Conservation (phyloP, 1,140 invertebrate species). For the Drosophila serrata region DNA sequence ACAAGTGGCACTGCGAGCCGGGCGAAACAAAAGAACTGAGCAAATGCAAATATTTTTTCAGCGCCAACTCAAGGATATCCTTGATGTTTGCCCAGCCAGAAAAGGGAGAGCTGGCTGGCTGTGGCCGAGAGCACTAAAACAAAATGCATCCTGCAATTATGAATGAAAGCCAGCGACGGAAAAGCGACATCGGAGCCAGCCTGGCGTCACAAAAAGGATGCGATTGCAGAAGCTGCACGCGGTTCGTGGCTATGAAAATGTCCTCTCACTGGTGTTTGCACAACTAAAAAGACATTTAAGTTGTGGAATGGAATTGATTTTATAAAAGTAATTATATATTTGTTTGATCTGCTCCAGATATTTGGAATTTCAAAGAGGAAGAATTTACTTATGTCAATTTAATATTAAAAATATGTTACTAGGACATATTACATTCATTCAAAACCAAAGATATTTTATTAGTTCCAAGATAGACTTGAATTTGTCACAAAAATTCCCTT, state of each 20-base stretch:
- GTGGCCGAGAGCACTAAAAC: conserved; percentile 47
- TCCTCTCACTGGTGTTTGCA: conserved; percentile 5
- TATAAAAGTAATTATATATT: background rate
- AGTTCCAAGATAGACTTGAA: background rate
- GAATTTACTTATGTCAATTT: background rate
- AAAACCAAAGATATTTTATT: no score
- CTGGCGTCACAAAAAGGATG: conserved; percentile 48
- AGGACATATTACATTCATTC: no score
- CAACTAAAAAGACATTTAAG: background rate
- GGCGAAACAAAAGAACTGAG: conserved; percentile 21
- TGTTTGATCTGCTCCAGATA: background rate
- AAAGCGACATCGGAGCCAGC: conserved; percentile 34
- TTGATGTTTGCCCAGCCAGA: conserved; percentile 66
- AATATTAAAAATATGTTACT: background rate
- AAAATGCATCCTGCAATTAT: conserved; percentile 80
- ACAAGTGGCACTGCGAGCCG: conserved; percentile 19
- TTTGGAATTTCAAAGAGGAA: background rate
- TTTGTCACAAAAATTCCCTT: background rate
- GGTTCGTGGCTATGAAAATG: conserved; percentile 37
- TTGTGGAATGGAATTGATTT: background rate
- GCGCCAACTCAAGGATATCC: conserved; percentile 80
- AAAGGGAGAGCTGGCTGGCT: background rate
- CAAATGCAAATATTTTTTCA: conserved; percentile 74
- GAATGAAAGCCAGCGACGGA: conserved; percentile 56
- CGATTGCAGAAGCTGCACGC: conserved; percentile 53